These are phyloP conservation scores for Leptinotarsa defecta DNA, from an alignment of 1,140 invertebrate species.

Conservation along the genomic window DNA sequence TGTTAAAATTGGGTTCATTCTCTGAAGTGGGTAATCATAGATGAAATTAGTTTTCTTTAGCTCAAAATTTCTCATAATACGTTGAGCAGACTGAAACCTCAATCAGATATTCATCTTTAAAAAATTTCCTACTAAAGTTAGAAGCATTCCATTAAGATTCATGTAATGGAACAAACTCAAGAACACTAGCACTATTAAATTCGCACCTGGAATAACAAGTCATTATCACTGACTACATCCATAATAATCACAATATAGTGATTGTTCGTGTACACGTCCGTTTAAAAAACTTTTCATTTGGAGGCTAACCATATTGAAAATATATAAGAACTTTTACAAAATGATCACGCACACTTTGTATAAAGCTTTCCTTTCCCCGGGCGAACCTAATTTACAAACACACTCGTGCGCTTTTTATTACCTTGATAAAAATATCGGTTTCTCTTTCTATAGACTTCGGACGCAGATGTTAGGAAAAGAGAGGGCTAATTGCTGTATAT, in stretches of 20 bases:
- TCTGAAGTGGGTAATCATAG: no score
- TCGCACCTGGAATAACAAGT: not conserved
- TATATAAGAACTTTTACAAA: not conserved
- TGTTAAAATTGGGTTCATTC: no score
- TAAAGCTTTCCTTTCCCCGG: not conserved
- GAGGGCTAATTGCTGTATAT: not conserved
- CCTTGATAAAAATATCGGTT: conserved; percentile 1
- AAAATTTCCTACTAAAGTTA: no score
- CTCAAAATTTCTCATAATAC: no score
- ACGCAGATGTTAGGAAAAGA: not conserved
- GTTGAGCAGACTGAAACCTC: no score
- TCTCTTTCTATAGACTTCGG: not conserved
- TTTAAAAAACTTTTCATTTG: not conserved
- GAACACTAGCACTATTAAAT: no score
- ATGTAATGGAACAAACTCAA: no score
- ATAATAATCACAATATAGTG: not conserved
- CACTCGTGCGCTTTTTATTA: not conserved
- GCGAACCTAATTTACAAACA: not conserved
- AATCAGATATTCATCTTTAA: no score
- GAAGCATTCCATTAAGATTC: no score
- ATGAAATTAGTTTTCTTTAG: no score
- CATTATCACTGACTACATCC: not conserved
- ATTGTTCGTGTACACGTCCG: not conserved
- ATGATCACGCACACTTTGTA: conserved; percentile 8
- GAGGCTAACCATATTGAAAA: conserved; percentile 2